Conservation (phyloP, 1,140 invertebrate species). For the Drosophila albomicans region DNA sequence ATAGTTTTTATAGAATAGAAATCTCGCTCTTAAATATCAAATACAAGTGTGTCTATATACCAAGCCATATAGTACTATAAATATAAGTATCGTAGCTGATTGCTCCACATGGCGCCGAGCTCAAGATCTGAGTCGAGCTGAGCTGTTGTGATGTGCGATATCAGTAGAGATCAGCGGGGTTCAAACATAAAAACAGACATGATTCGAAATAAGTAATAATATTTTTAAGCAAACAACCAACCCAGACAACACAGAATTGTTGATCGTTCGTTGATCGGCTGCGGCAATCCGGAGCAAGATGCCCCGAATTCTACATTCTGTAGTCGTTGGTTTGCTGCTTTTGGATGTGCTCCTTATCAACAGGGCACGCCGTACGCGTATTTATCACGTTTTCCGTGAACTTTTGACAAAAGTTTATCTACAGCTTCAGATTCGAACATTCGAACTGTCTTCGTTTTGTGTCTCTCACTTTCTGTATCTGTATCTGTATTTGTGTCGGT, state of each 20-base stretch:
- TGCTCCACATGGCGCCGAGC: background rate
- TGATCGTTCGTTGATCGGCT: constrained; percentile 40
- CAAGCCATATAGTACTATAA: background rate
- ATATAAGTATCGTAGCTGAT: constrained; percentile 26
- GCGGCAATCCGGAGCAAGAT: constrained; percentile 10
- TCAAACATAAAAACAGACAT: constrained; percentile 63
- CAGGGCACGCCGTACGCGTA: constrained; percentile 49
- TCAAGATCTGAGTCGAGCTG: constrained; percentile 2
- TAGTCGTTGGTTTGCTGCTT: constrained; percentile 21
- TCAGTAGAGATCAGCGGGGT: constrained; percentile 73
- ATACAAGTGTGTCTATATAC: constrained; percentile 2
- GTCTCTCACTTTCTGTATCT: too few relatives aligned
- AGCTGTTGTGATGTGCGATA: constrained; percentile 47
- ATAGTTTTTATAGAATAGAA: constrained; percentile 13
- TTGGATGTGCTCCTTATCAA: constrained; percentile 59
- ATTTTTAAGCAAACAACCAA: constrained; percentile 48
- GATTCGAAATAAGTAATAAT: constrained; percentile 14
- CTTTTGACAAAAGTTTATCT: constrained; percentile 84
- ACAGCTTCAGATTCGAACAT: constrained; percentile 51
- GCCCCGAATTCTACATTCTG: constrained; percentile 36
- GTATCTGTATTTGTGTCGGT: too few relatives aligned
- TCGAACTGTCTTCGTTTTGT: background rate
- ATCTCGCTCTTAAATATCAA: background rate
- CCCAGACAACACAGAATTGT: constrained; percentile 18
- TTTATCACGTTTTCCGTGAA: constrained; percentile 84